phyloP scores from a whole-genome alignment of 64 coral and sea anemone species.

The Astreopora myriophthalma region DNA sequence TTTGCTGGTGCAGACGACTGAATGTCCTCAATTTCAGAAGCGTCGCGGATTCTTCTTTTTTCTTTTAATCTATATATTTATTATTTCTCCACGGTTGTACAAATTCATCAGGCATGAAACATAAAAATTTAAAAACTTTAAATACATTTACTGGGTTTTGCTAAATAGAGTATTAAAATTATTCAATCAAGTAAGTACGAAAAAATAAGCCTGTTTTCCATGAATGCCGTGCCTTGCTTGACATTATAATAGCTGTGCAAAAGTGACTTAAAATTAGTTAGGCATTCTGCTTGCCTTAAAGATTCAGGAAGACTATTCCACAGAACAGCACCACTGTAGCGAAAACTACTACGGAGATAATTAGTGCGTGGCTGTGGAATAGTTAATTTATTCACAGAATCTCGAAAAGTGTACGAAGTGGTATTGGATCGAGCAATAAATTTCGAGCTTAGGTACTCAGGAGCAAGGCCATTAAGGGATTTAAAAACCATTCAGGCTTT shows the following conservation, averaged over 20 bases:
- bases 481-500: slow-evolving; percentile 38
- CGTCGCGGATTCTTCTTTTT: too few species aligned
- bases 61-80: too few species aligned
- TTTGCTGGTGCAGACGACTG: too few species aligned
- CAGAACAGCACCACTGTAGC: slow-evolving; percentile 37
- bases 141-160: too few species aligned
- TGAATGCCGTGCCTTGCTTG: too few species aligned
- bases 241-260: not conserved
- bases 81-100: too few species aligned
- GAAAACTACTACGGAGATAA: slow-evolving; percentile 24
- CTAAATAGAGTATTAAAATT: too few species aligned
- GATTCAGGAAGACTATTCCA: slow-evolving; percentile 51
- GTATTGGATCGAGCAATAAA: not conserved
- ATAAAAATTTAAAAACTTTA: too few species aligned
- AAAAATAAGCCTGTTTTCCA: too few species aligned
- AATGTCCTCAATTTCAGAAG: too few species aligned
- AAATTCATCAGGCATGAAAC: too few species aligned
- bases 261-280: not conserved
- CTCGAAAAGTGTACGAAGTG: not conserved
- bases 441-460: slow-evolving; percentile 12
- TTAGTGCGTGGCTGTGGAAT: slow-evolving; percentile 43
- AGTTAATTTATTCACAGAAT: not conserved
- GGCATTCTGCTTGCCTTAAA: not conserved
- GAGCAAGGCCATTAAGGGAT: slow-evolving; percentile 20
- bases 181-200: too few species aligned